Conservation (phyloP, 2,797 vertebrate genomes). For the Peromyscus melanophrys region DNA sequence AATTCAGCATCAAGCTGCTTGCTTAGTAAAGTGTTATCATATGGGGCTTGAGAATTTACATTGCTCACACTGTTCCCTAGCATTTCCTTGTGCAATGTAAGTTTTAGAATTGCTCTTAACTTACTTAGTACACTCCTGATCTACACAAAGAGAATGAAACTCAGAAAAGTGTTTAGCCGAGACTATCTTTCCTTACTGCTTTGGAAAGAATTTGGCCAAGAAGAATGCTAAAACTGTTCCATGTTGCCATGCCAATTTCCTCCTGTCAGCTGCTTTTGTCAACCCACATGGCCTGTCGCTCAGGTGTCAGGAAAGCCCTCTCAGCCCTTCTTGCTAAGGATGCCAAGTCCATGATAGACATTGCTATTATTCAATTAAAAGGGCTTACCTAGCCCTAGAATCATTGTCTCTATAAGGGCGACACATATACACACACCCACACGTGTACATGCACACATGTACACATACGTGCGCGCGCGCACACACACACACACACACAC, state of each 20-base stretch:
- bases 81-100: conserved; percentile 12
- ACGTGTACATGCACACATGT: not conserved
- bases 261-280: not conserved
- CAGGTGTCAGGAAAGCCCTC: not conserved
- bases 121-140: not conserved
- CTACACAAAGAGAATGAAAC: not conserved
- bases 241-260: not conserved
- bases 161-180: not conserved
- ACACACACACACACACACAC: not conserved
- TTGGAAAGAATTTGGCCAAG: not conserved
- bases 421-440: not conserved
- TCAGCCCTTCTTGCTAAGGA: not conserved
- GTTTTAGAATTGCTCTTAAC: not conserved
- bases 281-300: not conserved
- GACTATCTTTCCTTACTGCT: not conserved
- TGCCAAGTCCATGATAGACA: not conserved
- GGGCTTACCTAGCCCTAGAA: not conserved
- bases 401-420: not conserved
- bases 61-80: not conserved
- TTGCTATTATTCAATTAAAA: not conserved
- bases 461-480: too few species aligned
- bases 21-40: not conserved
- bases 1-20: not conserved
- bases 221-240: not conserved
- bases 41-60: not conserved